A percentile compares a stretch with the other conserved stretches of the same genome.
phyloP scores from a whole-genome alignment of 2,113 vertebrate species.

The Salvelinus alpinus region DNA sequence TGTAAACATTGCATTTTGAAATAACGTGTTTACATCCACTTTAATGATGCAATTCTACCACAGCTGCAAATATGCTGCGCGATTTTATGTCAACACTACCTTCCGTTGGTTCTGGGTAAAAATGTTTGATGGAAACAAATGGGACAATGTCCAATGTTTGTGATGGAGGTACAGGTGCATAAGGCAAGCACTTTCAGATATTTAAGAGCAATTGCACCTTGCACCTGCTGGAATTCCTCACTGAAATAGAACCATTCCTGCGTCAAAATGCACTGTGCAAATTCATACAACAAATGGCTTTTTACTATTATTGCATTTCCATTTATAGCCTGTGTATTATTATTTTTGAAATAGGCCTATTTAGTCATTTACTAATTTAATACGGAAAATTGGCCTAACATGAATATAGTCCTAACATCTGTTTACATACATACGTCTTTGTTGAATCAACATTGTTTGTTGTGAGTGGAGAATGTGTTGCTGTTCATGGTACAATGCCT shows the following conservation, averaged over 20 bases:
- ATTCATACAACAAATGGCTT: background rate
- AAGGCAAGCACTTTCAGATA: background rate
- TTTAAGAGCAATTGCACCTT: background rate
- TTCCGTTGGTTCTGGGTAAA: constrained; percentile 1
- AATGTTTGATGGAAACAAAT: background rate
- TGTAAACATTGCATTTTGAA: background rate
- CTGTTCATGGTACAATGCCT: background rate
- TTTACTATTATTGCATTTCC: background rate
- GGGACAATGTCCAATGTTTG: too few species aligned
- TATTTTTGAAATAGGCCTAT: background rate
- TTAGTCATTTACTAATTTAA: background rate
- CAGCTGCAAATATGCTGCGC: constrained; percentile 12
- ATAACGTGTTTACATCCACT: background rate
- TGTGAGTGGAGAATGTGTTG: background rate
- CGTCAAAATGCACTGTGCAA: background rate
- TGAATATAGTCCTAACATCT: background rate
- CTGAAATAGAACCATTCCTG: background rate
- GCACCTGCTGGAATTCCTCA: background rate
- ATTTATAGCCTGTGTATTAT: background rate
- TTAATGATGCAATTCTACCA: background rate
- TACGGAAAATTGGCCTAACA: background rate
- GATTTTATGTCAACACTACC: constrained; percentile 47
- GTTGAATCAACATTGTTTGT: background rate
- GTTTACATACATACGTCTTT: background rate
- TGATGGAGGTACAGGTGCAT: background rate